Conservation (phyloP, 2,888 invertebrate genomes). For the Xanthostigma xanthostigma region DNA sequence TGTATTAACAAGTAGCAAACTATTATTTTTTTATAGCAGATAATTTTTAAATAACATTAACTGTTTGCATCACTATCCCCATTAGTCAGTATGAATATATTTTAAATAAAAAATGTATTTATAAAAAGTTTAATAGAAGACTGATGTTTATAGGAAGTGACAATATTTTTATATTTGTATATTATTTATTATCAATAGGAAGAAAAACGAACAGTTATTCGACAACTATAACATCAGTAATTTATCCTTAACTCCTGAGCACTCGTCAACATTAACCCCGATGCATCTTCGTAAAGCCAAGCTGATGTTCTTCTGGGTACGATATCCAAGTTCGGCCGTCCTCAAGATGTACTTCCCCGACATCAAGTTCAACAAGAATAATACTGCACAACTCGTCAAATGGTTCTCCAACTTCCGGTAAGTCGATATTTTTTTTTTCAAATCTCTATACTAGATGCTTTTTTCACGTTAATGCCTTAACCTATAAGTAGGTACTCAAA, state of each 20-base stretch:
- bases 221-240: slow-evolving; percentile 10
- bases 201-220: no score
- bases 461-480: no score
- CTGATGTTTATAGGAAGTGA: no score
- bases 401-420: slow-evolving; percentile 99
- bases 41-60: background rate
- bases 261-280: slow-evolving; percentile 94
- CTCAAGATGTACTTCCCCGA: slow-evolving; percentile 99
- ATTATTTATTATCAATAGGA: no score
- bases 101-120: no score
- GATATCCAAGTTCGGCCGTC: slow-evolving; percentile 97
- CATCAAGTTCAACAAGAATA: slow-evolving; percentile 99
- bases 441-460: no score
- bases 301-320: slow-evolving; percentile 99
- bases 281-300: slow-evolving; percentile 99
- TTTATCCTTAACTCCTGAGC: slow-evolving; percentile 70
- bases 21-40: background rate
- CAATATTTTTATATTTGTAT: background rate
- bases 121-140: no score
- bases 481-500: no score
- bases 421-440: slow-evolving; percentile 28
- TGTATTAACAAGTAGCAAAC: background rate
- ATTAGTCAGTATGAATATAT: no score
- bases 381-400: slow-evolving; percentile 99
- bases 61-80: no score